Conservation (phyloP, 1,140 invertebrate genomes). For the Adoxophyes honmai region DNA sequence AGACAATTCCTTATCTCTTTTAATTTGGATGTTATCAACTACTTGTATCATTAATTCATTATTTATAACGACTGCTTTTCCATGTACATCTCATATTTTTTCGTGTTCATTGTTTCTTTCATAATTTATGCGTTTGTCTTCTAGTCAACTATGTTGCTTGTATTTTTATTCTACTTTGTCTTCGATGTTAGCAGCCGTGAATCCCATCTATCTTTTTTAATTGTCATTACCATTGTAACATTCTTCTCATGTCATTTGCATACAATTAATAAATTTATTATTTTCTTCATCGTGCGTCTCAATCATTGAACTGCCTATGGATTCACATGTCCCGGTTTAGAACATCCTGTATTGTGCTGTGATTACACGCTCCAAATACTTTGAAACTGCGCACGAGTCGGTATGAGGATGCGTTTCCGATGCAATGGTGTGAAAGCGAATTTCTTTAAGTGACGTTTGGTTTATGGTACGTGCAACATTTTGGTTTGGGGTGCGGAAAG, state of each 20-base stretch:
- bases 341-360: slow-evolving; percentile 24
- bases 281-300: background rate
- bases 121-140: background rate
- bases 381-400: slow-evolving; percentile 27
- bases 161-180: background rate
- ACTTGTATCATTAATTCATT: too few species aligned
- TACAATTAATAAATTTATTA: background rate
- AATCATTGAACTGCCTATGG: slow-evolving; percentile 1
- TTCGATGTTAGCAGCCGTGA: background rate
- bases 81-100: too few species aligned
- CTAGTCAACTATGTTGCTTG: slow-evolving; percentile 1
- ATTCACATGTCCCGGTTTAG: slow-evolving; percentile 25
- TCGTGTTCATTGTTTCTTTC: too few species aligned
- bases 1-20: too few species aligned
- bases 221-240: background rate
- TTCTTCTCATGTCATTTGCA: slow-evolving; percentile 9
- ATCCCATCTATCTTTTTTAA: background rate
- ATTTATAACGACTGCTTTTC: too few species aligned
- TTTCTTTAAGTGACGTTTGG: slow-evolving; percentile 5
- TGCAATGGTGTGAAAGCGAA: slow-evolving; percentile 13
- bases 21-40: too few species aligned
- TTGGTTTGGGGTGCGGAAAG: too few species aligned
- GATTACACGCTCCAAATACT: slow-evolving; percentile 46
- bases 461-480: too few species aligned
- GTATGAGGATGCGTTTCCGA: slow-evolving; percentile 17